Percentiles rank a stretch among this genome's conserved stretches.
Conservation (phyloP, 2,113 vertebrate genomes). For the Pteropus alecto region DNA sequence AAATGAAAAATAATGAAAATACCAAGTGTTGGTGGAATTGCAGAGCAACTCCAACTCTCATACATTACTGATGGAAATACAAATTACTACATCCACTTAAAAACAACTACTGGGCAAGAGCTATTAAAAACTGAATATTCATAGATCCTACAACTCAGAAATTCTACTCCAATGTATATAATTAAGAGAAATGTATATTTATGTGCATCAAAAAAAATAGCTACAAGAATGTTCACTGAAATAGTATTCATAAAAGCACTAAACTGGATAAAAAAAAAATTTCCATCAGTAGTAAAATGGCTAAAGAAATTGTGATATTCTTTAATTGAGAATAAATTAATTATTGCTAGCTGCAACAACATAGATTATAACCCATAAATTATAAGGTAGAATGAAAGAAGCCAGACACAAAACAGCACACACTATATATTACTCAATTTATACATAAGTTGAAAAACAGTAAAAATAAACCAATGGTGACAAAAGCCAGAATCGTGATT, state of each 20-base stretch:
- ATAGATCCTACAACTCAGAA: background rate
- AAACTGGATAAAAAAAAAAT: slow-evolving; percentile 16
- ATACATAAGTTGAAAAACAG: background rate
- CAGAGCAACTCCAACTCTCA: background rate
- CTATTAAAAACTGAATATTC: background rate
- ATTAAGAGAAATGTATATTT: background rate
- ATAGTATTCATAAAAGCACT: background rate
- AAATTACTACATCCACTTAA: background rate
- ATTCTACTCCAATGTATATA: background rate
- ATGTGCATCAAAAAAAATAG: background rate
- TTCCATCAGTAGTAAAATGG: background rate
- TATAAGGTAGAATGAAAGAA: background rate
- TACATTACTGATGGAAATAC: background rate
- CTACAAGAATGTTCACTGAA: background rate
- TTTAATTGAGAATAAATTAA: background rate
- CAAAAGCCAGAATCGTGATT: background rate
- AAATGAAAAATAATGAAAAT: background rate
- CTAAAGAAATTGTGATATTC: background rate
- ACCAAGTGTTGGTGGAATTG: background rate
- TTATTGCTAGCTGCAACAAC: background rate
- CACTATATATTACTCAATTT: background rate
- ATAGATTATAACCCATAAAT: background rate
- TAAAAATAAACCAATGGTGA: background rate
- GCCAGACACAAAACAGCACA: background rate
- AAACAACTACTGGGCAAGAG: background rate